Percentiles rank a stretch among this genome's conserved stretches.
Conservation (phyloP, 1,140 invertebrate species). For the Formica selysi region DNA sequence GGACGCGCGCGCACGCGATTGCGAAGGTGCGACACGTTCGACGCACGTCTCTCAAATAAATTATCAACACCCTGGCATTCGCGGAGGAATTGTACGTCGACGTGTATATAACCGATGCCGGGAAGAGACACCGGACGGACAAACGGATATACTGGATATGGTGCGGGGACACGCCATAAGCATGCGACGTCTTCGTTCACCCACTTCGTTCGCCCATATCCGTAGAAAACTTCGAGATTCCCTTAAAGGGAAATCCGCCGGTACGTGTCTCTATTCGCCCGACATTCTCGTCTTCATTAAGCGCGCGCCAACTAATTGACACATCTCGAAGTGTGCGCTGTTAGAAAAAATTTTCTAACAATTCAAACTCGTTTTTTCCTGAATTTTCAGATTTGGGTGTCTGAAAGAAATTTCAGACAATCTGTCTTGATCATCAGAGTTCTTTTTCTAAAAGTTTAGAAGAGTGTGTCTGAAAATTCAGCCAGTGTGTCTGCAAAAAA, state of each 20-base stretch:
- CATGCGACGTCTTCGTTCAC: conserved; percentile 60
- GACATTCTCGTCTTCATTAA: conserved; percentile 43
- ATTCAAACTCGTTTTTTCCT: too few species aligned
- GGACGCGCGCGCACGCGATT: conserved; percentile 68
- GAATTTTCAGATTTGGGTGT: too few species aligned
- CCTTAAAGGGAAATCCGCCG: conserved; percentile 57
- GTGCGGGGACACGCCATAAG: conserved; percentile 46
- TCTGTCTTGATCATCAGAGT: too few species aligned
- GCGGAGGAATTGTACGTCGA: conserved; percentile 71
- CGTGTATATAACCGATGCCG: conserved; percentile 64
- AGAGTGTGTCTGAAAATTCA: too few species aligned
- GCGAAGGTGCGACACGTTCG: conserved; percentile 78
- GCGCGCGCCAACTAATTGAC: conserved; percentile 7
- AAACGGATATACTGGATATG: conserved; percentile 66
- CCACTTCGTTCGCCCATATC: conserved; percentile 56
- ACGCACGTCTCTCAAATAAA: conserved; percentile 80
- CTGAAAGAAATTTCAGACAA: too few species aligned
- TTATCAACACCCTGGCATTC: conserved; percentile 76
- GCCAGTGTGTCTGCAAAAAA: too few species aligned
- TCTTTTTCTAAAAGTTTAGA: too few species aligned
- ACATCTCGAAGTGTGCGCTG: not conserved
- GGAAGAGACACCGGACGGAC: conserved; percentile 35
- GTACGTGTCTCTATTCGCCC: conserved; percentile 49
- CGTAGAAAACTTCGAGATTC: conserved; percentile 50
- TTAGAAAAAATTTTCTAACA: too few species aligned